Conservation (phyloP, 2,888 invertebrate species). For the Loripinus fragilis region DNA sequence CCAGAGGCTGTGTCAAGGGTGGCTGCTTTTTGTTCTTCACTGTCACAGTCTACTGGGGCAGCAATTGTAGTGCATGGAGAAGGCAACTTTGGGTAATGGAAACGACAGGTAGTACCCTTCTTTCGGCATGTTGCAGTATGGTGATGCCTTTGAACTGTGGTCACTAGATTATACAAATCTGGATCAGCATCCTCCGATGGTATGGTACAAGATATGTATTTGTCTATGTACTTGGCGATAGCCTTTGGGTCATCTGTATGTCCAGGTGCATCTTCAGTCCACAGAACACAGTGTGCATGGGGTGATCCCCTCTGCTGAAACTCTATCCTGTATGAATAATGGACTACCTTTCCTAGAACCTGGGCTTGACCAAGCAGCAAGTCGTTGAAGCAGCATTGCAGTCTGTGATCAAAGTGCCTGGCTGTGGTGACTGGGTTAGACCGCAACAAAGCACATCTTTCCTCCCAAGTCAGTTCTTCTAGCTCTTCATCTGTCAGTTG, state of each 20-base stretch:
- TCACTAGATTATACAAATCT: slow-evolving; percentile 33
- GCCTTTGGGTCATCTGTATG: not conserved
- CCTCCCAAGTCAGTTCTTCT: slow-evolving; percentile 52
- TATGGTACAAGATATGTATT: slow-evolving; percentile 27
- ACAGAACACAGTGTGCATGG: slow-evolving; percentile 45
- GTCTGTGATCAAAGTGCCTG: slow-evolving; percentile 62
- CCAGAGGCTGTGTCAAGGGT: slow-evolving; percentile 23
- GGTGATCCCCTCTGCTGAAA: slow-evolving; percentile 58
- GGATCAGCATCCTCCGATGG: slow-evolving; percentile 24
- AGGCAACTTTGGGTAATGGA: slow-evolving; percentile 35
- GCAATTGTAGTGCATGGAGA: slow-evolving; percentile 27
- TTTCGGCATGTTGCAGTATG: slow-evolving; percentile 50
- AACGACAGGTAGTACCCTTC: slow-evolving; percentile 39
- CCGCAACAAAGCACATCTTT: slow-evolving; percentile 48
- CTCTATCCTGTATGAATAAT: slow-evolving; percentile 46
- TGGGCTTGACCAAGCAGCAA: slow-evolving; percentile 36
- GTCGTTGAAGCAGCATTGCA: slow-evolving; percentile 53
- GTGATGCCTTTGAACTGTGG: slow-evolving; percentile 35
- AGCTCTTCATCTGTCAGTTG: slow-evolving; percentile 53
- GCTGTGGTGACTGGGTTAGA: slow-evolving; percentile 67
- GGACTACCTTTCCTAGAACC: slow-evolving; percentile 36
- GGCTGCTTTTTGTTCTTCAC: not conserved
- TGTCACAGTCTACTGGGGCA: slow-evolving; percentile 2
- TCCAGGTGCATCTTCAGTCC: slow-evolving; percentile 46
- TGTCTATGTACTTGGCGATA: slow-evolving; percentile 35